A percentile compares a stretch with the other conserved stretches of the same genome.
These are phyloP conservation scores for Noctua pronuba DNA, from an alignment of 2,888 invertebrate species.

Conservation along the genomic window DNA sequence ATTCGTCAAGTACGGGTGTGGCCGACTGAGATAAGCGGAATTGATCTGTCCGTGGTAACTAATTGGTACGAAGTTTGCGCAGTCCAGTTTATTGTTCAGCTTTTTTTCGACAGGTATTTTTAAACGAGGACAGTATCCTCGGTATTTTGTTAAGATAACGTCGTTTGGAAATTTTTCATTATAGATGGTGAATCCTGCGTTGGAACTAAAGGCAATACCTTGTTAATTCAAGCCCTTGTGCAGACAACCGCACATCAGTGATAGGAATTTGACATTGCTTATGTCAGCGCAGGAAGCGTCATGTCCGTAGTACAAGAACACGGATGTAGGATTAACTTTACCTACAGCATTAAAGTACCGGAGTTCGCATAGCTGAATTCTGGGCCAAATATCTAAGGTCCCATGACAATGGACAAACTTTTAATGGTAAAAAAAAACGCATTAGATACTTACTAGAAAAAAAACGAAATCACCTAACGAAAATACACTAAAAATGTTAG, in stretches of 20 bases:
- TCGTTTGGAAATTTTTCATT: conserved; percentile 29
- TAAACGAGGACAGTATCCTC: conserved; percentile 41
- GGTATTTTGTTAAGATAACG: conserved; percentile 61
- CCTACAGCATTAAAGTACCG: not conserved
- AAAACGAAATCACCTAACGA: no score
- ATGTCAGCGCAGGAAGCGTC: not conserved
- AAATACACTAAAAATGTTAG: no score
- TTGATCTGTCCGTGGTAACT: conserved; percentile 77
- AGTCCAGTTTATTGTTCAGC: conserved; percentile 62
- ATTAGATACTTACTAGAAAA: no score
- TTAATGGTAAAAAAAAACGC: no score
- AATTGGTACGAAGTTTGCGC: conserved; percentile 65
- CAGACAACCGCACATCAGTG: not conserved
- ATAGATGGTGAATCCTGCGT: not conserved
- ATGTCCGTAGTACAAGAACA: not conserved
- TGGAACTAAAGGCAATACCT: not conserved
- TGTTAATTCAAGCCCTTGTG: not conserved
- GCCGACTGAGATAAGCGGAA: conserved; percentile 80
- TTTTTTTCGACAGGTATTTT: conserved; percentile 47
- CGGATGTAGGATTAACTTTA: not conserved
- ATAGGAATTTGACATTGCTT: not conserved
- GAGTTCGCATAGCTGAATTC: no score
- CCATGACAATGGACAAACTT: no score
- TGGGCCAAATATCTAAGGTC: no score
- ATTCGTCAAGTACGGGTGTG: conserved; percentile 80